Conservation (phyloP, 2,797 vertebrate genomes). For the Enteromius anoplus region DNA sequence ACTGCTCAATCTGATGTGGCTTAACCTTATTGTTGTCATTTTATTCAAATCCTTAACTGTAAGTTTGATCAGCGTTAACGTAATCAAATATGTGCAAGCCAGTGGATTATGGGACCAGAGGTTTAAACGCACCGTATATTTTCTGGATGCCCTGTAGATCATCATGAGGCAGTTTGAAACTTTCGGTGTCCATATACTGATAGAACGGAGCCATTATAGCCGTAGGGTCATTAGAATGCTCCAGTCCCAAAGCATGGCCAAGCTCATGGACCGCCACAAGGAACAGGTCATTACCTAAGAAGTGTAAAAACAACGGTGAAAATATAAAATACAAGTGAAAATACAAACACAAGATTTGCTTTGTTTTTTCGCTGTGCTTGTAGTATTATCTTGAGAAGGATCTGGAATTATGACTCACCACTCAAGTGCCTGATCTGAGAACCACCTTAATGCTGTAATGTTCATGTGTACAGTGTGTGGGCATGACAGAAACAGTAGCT, state of each 20-base stretch:
- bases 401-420: conserved; percentile 5
- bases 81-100: not conserved
- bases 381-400: not conserved
- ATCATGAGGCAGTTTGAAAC: conserved; percentile 86
- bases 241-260: conserved; percentile 83
- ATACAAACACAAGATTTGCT: not conserved
- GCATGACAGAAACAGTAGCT: conserved; percentile 4
- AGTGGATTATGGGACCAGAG: not conserved
- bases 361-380: not conserved
- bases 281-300: conserved; percentile 86
- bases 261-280: conserved; percentile 86
- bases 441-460: not conserved
- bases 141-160: conserved; percentile 88
- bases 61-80: not conserved
- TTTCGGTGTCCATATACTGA: conserved; percentile 85
- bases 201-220: conserved; percentile 89
- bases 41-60: not conserved
- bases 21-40: not conserved
- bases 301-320: conserved; percentile 19
- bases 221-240: conserved; percentile 84
- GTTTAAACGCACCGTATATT: conserved; percentile 76
- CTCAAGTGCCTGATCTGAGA: conserved; percentile 14
- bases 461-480: not conserved
- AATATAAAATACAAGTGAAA: conserved; percentile 4
- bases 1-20: not conserved